Conservation (phyloP, 2,797 vertebrate genomes). For the Brachyrhaphis roseni region DNA sequence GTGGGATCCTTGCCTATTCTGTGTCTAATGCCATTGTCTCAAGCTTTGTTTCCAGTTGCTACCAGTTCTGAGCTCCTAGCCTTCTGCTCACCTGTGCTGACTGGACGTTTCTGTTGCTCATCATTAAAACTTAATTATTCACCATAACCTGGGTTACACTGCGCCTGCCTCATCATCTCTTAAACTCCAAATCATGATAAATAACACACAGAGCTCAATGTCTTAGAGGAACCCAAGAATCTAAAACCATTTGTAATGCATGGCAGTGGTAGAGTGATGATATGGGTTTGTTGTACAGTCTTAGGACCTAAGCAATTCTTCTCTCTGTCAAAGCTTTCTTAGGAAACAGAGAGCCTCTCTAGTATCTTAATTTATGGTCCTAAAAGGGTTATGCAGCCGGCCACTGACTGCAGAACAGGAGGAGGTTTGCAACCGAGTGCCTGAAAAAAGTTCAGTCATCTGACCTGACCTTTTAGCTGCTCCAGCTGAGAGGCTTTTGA, state of each 20-base stretch:
- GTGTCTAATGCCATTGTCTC: too few relatives aligned
- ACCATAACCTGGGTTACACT: too few relatives aligned
- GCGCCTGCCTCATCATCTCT: too few relatives aligned
- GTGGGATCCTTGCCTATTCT: too few relatives aligned
- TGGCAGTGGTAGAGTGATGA: background rate
- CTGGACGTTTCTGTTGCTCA: too few relatives aligned
- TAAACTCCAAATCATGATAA: too few relatives aligned
- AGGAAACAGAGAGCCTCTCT: background rate
- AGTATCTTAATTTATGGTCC: background rate
- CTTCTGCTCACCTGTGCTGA: too few relatives aligned
- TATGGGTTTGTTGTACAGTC: background rate
- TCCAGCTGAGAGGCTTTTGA: background rate
- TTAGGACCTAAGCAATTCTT: background rate
- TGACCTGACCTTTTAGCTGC: conserved; percentile 18
- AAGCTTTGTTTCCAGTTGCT: too few relatives aligned
- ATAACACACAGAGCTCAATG: background rate
- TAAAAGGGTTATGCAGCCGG: background rate
- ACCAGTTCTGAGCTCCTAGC: too few relatives aligned
- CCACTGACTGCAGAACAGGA: background rate
- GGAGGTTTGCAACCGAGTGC: background rate
- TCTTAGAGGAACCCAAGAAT: background rate
- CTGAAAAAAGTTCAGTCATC: conserved; percentile 2
- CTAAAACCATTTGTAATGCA: background rate
- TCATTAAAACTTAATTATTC: too few relatives aligned
- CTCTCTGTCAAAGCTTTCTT: background rate